Evolutionary conservation across 2,888 invertebrate genomes (phyloP).

Genomic region (Trisateles emortualis): DNA sequence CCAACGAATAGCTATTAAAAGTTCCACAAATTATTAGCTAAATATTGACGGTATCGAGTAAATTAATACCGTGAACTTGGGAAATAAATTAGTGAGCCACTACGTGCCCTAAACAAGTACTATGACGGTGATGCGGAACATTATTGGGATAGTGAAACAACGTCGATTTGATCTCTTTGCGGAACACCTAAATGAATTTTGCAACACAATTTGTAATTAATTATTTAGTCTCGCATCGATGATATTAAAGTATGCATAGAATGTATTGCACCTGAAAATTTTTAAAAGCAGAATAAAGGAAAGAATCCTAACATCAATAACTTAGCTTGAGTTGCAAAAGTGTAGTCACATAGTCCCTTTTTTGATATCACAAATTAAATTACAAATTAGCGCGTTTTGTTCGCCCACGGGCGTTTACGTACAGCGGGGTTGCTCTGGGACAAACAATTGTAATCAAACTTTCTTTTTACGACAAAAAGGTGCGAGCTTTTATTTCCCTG

Average conservation of each 20-base stretch:
- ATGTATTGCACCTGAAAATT: not conserved
- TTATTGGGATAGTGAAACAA: slow-evolving; percentile 14
- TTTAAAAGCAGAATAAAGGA: not conserved
- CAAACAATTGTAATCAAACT: slow-evolving; percentile 43
- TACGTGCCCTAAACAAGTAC: slow-evolving; percentile 9
- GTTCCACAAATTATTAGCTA: slow-evolving; percentile 34
- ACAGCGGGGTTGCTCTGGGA: slow-evolving; percentile 12
- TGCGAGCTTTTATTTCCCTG: slow-evolving; percentile 1
- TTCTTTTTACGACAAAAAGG: slow-evolving; percentile 21
- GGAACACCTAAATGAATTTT: slow-evolving; percentile 8
- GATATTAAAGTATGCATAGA: not conserved
- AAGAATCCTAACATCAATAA: slow-evolving; percentile 2
- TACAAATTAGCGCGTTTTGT: slow-evolving; percentile 31
- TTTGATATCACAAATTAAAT: slow-evolving; percentile 36
- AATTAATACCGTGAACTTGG: slow-evolving; percentile 24
- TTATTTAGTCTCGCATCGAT: not conserved
- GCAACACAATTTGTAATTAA: slow-evolving; percentile 11
- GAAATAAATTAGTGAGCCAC: slow-evolving; percentile 18
- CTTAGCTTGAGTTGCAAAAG: slow-evolving; percentile 6
- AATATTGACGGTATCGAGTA: slow-evolving; percentile 30
- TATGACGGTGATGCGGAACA: slow-evolving; percentile 8
- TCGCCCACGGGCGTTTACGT: slow-evolving; percentile 4
- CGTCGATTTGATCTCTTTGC: slow-evolving; percentile 2
- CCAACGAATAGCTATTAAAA: slow-evolving; percentile 36
- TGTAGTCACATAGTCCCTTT: slow-evolving; percentile 23